Evolutionary conservation across 2,888 invertebrate species (phyloP).

Genomic region (Caenorhabditis sp.): DNA sequence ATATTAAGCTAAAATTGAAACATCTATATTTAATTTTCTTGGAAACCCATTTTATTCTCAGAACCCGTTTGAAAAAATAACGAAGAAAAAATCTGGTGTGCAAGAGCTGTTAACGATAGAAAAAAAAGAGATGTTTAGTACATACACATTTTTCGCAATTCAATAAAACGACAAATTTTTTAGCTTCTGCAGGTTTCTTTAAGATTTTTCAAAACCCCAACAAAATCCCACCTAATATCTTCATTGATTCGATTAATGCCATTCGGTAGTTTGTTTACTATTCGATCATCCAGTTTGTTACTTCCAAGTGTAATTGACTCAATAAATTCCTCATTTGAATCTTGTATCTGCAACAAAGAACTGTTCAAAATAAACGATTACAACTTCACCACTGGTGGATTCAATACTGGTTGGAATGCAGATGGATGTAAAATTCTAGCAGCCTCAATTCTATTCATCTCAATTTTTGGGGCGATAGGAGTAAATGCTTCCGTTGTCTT

Average conservation of each 20-base stretch:
- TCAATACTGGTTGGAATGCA: constrained; percentile 31
- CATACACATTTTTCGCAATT: too few relatives aligned
- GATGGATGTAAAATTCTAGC: constrained; percentile 25
- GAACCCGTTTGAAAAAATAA: too few relatives aligned
- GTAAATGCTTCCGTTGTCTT: neutral
- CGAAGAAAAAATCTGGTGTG: too few relatives aligned
- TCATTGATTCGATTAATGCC: neutral
- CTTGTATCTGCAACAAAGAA: constrained; percentile 11
- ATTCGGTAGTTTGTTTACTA: constrained; percentile 2
- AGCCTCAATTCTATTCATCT: constrained; percentile 28
- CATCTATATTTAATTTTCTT: too few relatives aligned
- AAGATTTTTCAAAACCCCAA: neutral
- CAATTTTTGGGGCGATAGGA: neutral
- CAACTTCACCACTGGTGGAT: constrained; percentile 24
- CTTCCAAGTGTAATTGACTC: constrained; percentile 36
- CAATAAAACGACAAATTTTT: too few relatives aligned
- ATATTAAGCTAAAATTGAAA: too few relatives aligned
- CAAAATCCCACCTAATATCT: neutral
- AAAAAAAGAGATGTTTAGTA: too few relatives aligned
- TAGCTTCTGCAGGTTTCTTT: neutral
- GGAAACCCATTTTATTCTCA: too few relatives aligned
- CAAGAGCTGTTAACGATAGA: too few relatives aligned
- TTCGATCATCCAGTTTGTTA: constrained; percentile 12
- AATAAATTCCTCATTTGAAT: constrained; percentile 39
- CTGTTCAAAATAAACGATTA: constrained; percentile 4